A percentile compares a stretch with the other conserved stretches of the same genome.
These are phyloP conservation scores for Dendroctonus ponderosae DNA, from an alignment of 1,140 invertebrate genomes.

Conservation along the genomic window DNA sequence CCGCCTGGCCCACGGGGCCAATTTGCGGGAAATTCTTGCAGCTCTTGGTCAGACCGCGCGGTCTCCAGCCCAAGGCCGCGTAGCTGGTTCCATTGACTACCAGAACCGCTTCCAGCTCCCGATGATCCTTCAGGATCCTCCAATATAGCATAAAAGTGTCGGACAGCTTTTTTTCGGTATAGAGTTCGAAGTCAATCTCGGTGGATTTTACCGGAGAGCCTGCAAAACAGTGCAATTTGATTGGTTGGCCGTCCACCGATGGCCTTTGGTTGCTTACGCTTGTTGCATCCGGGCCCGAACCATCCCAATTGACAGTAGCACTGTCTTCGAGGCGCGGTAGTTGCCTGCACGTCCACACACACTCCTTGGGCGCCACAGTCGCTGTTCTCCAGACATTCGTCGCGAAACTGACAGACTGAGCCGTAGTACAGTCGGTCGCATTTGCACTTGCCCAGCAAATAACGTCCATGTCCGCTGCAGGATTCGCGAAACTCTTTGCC, in stretches of 20 bases:
- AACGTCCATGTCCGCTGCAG: constrained; percentile 79
- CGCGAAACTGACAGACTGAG: constrained; percentile 76
- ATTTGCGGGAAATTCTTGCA: constrained; percentile 77
- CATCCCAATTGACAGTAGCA: constrained; percentile 89
- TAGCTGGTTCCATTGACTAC: constrained; percentile 82
- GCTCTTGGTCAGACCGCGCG: constrained; percentile 64
- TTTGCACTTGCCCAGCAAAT: constrained; percentile 73
- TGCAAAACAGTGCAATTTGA: constrained; percentile 43
- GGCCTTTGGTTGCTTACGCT: constrained; percentile 58
- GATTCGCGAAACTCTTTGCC: constrained; percentile 73
- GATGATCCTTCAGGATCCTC: constrained; percentile 74
- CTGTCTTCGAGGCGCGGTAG: constrained; percentile 74
- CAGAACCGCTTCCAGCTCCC: constrained; percentile 82
- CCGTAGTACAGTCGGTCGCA: constrained; percentile 83
- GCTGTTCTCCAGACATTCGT: constrained; percentile 77
- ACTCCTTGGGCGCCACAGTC: constrained; percentile 84
- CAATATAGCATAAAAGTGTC: constrained; percentile 76
- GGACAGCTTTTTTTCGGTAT: constrained; percentile 69
- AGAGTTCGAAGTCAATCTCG: constrained; percentile 64
- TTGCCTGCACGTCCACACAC: constrained; percentile 77
- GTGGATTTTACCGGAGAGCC: constrained; percentile 65
- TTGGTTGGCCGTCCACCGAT: neutral
- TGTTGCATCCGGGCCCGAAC: constrained; percentile 76
- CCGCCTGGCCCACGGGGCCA: constrained; percentile 42
- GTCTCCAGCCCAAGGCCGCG: constrained; percentile 83